Percentiles rank a stretch among this genome's conserved stretches.
Evolutionary conservation across 2,888 invertebrate species (phyloP).

Genomic region (Drosophila hamatofila): DNA sequence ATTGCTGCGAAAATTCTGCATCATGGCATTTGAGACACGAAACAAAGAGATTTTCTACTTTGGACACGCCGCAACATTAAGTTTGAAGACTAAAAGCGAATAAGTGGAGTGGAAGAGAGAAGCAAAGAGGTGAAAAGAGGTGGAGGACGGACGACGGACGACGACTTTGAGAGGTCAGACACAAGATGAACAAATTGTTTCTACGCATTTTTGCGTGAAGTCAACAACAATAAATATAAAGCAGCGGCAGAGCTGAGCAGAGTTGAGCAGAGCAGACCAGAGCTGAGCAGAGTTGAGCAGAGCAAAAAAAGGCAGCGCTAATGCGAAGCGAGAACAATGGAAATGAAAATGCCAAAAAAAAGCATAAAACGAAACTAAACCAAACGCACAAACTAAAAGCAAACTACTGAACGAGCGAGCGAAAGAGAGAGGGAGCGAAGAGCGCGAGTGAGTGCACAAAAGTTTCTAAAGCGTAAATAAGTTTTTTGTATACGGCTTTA

Average conservation of each 20-base stretch:
- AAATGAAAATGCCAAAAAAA: conserved; percentile 65
- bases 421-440: conserved; percentile 2
- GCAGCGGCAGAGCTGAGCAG: conserved; percentile 19
- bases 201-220: conserved; percentile 59
- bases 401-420: conserved; percentile 2
- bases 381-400: conserved; percentile 26
- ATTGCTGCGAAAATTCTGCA: conserved; percentile 62
- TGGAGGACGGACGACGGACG: not conserved
- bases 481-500: conserved; percentile 56
- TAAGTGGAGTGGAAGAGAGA: not conserved
- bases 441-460: conserved; percentile 27
- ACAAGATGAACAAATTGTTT: conserved; percentile 55
- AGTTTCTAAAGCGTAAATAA: conserved; percentile 60
- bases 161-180: conserved; percentile 41
- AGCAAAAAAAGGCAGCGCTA: conserved; percentile 48
- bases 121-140: not conserved
- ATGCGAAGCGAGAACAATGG: conserved; percentile 64
- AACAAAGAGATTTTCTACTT: conserved; percentile 72
- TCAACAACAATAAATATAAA: conserved; percentile 31
- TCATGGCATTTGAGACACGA: conserved; percentile 69
- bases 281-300: not conserved
- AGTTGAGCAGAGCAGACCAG: conserved; percentile 13
- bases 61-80: conserved; percentile 42
- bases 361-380: conserved; percentile 48
- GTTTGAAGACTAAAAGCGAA: conserved; percentile 15